phyloP scores from a whole-genome alignment of 2,113 vertebrate species.

The Bubo blakistoni region DNA sequence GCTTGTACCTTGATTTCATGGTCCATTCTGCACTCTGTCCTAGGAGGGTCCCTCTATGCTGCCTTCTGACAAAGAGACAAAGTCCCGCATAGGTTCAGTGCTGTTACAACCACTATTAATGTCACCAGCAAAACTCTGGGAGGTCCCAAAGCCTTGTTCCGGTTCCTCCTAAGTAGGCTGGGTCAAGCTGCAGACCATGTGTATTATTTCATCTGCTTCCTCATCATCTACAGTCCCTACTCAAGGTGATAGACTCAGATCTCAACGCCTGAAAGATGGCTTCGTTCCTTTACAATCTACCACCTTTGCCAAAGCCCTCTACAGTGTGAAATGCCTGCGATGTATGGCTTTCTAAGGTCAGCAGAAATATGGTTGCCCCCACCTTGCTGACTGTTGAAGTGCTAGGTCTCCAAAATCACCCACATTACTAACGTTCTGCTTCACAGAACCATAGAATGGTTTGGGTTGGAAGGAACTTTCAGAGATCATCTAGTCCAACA shows the following conservation, averaged over 20 bases:
- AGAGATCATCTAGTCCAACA: background rate
- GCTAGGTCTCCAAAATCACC: background rate
- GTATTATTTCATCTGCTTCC: background rate
- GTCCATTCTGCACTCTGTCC: background rate
- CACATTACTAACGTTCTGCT: background rate
- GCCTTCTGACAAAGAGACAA: background rate
- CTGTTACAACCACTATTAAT: background rate
- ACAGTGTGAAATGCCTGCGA: background rate
- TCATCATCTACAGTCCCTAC: background rate
- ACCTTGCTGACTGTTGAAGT: background rate
- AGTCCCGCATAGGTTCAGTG: fast-evolving
- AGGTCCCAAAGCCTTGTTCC: background rate
- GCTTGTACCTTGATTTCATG: background rate
- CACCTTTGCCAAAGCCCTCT: background rate
- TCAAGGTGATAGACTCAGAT: background rate
- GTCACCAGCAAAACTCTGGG: background rate
- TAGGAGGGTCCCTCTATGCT: fast-evolving
- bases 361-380: background rate
- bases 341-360: background rate
- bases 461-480: background rate
- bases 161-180: background rate
- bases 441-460: background rate
- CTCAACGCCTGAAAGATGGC: background rate
- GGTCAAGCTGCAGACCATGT: background rate
- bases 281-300: background rate